Evolutionary conservation across 2,888 invertebrate species (phyloP), one percentile per base, ranked within the genome.

Genomic region (Oeneis ivallda): DNA sequence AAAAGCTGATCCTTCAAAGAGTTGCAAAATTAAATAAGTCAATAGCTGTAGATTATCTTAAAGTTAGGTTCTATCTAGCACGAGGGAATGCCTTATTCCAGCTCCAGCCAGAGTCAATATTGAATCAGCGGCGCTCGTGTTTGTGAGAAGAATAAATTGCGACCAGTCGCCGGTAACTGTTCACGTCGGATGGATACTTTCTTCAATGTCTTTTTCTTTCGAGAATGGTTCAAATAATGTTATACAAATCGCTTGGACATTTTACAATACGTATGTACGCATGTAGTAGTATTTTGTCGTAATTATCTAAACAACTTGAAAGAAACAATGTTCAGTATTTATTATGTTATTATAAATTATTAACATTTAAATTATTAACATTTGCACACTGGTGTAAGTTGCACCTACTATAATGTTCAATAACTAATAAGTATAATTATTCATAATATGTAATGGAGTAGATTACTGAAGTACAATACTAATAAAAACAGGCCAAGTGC

Each of bases 141-240:
- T 87, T 88, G 87, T 86, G 87, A 84, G 83, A 77, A 80, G 87
- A 88, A 88, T 88, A 87, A 89, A 89, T 87, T 87, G 87, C 81
- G 83, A 80, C 79, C 77, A 79, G 76, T 79, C 77, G 74, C 72
- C 77, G 80, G 81, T 85, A 83, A 84, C 81, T 76, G 80, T 81
- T 81, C 79, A 73, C 79, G 79, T 79, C 84, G 78, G 77, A 78
- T 77, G 77, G 81, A 85, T 78, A 83, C 82, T 82, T 47, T 81
- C 59, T 67, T 54, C 15, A 54, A 49, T 49, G 47, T 41, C 60
- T 60, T 65, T 60, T 65, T 60, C 54, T 60, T 59, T 43, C 49
- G 45, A 52, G 50, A 59, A 60, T 32, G 53, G 13, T 54, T 34
- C 19, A 56, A 41, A 56, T 19, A 56, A 19, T 56, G 19, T 13